Base-by-base conservation (phyloP, 2,888 invertebrate species). In the Resseliella maxima region DNA sequence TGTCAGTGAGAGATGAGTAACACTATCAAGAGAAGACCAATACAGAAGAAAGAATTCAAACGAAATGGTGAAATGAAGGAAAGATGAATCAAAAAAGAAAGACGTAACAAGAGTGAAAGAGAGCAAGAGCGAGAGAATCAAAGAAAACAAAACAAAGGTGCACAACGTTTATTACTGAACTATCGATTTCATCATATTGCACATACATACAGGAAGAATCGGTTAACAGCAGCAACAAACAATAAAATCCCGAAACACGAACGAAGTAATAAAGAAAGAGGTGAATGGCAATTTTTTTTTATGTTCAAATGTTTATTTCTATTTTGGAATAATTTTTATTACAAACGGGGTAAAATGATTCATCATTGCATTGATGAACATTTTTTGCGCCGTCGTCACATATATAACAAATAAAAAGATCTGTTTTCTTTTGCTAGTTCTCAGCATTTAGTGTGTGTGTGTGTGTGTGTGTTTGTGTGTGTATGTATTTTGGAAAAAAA, bases 141-240 rank as follows among this genome's bases (percentile, higher is more conserved):
- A 83, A 24, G 24, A 83, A 36, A 38, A 38, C 21, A 21, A 36
- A 83, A 83, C 38, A 83, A 83, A 83, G 83, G 83, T 83, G 83
- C 41, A 83, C 83, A 36, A 38, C 83, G 83, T 83, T 38, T 83
- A 83, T 83, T 83, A 38, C 83, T 38, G 36, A 83, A 83, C 36
- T 83, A 83, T 83, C 83, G 83, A 83, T 83, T 83, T 83, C 83
- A 83, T 83, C 83, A 83, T 83, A 83, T 83, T 83, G 83, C 38
- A 83, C 83, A 83, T 24, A 83, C 72, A 15, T 15, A 35, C 72
- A 12, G 38, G 36, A 83, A 36, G 24, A 38, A 83, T 38, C 36
- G 41, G 83, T 38, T 38, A 36, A 38, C 21, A 83, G 36, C 21
- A 83, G 36, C 38, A 38, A 18, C 6, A 38, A 3, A 83, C 83